Percentiles rank a stretch among this genome's conserved stretches.
Conservation (phyloP, 2,113 vertebrate genomes). For the Microtus oregoni region DNA sequence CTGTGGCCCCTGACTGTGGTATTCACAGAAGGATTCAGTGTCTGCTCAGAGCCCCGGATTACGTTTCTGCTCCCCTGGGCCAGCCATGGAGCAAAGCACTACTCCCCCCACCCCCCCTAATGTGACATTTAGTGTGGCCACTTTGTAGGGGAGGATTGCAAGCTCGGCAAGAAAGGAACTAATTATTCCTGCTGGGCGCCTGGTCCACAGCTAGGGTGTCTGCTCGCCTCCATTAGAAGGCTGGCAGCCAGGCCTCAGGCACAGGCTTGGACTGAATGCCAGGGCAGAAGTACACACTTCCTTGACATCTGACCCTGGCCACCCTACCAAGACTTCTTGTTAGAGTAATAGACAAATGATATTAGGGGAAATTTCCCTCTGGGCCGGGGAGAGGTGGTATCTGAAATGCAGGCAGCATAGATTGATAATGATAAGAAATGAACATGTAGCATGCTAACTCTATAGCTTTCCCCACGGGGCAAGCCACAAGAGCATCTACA, state of each 20-base stretch:
- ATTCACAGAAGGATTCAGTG: constrained; percentile 52
- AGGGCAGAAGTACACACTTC: constrained; percentile 48
- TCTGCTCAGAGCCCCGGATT: constrained; percentile 63
- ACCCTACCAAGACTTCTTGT: constrained; percentile 1
- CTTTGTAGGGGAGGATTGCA: constrained; percentile 64
- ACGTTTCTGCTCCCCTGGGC: constrained; percentile 63
- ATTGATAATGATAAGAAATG: background rate
- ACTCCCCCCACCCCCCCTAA: background rate
- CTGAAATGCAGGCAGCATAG: background rate
- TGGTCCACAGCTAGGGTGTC: constrained; percentile 43
- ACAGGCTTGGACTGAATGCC: background rate
- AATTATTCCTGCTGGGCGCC: constrained; percentile 69
- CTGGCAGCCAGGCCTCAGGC: constrained; percentile 66
- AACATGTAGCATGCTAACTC: background rate
- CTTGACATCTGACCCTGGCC: constrained; percentile 52
- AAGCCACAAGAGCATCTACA: background rate
- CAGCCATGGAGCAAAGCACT: constrained; percentile 56
- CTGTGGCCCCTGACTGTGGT: constrained; percentile 8
- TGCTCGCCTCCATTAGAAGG: constrained; percentile 6
- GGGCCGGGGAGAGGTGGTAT: background rate
- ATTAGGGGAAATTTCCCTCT: background rate
- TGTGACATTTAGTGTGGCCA: constrained; percentile 73
- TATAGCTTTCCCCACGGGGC: background rate
- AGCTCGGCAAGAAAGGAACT: constrained; percentile 73
- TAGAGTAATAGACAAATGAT: background rate